Base-by-base conservation (phyloP, 1,140 invertebrate species). In the Akabosia matsudoensis region DNA sequence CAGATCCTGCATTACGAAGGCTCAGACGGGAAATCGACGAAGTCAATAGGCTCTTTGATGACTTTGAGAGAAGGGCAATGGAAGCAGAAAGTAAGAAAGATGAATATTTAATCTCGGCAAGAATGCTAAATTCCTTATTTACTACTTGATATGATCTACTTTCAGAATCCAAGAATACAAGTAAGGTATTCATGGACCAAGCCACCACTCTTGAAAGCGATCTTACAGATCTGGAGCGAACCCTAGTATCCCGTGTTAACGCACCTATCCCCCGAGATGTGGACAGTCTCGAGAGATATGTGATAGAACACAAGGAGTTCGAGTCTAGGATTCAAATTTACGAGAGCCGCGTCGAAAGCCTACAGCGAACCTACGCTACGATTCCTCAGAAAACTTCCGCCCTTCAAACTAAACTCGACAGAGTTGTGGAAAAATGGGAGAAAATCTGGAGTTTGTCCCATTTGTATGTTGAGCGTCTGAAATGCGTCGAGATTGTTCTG, bases 21-120 rank as follows among this genome's bases (percentile, higher is more conserved):
- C 86, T 99, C 70, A 88, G 91, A 77, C 89, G 96, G 13, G 96
- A 98, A 87, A 96, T 99, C 87, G 92, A 95, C 56, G 93, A 97
- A 84, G 97, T 98, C 74, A 98, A 98, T 84, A 88, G 95, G 78
- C 88, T 98, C 74, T 98, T 98, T 85, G 93, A 96, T 83, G 94
- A 97, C 82, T 93, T 98, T 82, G 94, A 97, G 84, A 89, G 92
- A 76, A 88, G 92, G 71, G 93, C 94, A 24, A 80, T 83, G 75
- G 87, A 92, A 74, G 92, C 91, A 73, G 92, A 94, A 86, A 90
- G 90, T 90, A 83, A 85, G 85, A 71, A 76, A 45, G 37, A 45
- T 45, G 73, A 14, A 52, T 74, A 71, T 34, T 51, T 24, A 37
- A 3, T 28, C 0, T 14, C 7, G 37, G 37, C n/a, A n/a, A 1